Base-by-base conservation (phyloP, 2,888 invertebrate species). In the Coenonympha arcania region DNA sequence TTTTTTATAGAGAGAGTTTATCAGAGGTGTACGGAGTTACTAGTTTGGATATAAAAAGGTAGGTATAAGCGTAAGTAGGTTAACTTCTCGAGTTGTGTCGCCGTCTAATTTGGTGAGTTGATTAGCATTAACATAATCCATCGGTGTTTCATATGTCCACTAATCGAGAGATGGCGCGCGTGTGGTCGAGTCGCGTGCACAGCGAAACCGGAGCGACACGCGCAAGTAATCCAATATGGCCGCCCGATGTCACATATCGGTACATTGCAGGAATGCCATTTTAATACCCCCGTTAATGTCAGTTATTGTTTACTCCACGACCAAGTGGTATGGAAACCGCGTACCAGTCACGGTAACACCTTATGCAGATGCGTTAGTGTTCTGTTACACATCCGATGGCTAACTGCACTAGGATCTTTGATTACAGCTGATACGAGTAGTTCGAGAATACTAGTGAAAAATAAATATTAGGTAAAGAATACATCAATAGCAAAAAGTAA, bases 161-260 rank as follows among this genome's bases (percentile, higher is more conserved):
- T 33, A 39, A 19, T 13, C 31, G 20, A 31, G 79, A 83, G 82
- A 84, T 81, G 81, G 76, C 83, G 83, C 75, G 82, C 76, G 85
- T 83, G 86, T 84, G 85, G 84, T 79, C 84, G 70, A 72, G 81
- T 79, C 84, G 83, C 85, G 85, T 83, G 85, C 85, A 83, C 83
- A 74, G 62, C 67, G 79, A 74, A 83, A 84, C 83, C 82, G 76
- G 78, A 84, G 80, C 77, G 82, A 83, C 84, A 79, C 79, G 83
- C 79, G 77, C 78, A 76, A 73, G 85, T 85, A 86, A 86, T 79
- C 71, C 79, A 83, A 85, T 84, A 85, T 80, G 81, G 80, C 81
- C 73, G 79, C 65, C 71, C 66, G 69, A 73, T 76, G 77, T 76
- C 70, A 72, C 71, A 71, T 80, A 79, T 77, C 83, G 74, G 76